Conservation (phyloP, 2,113 vertebrate genomes). For the Coryphaenoides rupestris region DNA sequence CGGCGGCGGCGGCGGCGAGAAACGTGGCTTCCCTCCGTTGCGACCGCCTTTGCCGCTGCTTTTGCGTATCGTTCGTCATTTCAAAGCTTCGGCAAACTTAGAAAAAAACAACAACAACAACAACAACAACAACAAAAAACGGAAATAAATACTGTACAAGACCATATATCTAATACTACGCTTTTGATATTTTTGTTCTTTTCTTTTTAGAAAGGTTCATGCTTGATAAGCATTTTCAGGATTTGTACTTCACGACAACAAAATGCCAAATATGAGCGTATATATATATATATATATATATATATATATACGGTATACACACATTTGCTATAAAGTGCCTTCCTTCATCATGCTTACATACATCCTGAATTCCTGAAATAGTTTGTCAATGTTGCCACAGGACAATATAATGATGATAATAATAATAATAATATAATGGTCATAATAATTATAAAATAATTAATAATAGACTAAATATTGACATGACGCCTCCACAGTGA, state of each 20-base stretch:
- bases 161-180: slow-evolving; percentile 65
- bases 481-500: background rate
- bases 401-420: background rate
- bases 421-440: background rate
- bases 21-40: slow-evolving; percentile 45
- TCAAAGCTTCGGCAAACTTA: slow-evolving; percentile 66
- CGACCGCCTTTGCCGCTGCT: slow-evolving; percentile 64
- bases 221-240: slow-evolving; percentile 30
- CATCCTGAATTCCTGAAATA: slow-evolving; percentile 63
- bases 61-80: slow-evolving; percentile 58
- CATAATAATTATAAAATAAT: no score
- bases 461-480: no score
- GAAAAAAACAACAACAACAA: slow-evolving; percentile 48
- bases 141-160: slow-evolving; percentile 83
- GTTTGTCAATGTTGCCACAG: slow-evolving; percentile 7
- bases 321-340: slow-evolving; percentile 74
- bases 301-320: slow-evolving; percentile 16
- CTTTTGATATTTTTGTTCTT: slow-evolving; percentile 13
- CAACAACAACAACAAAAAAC: slow-evolving; percentile 42
- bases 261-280: no score
- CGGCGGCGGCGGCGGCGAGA: no score
- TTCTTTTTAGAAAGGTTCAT: slow-evolving; percentile 53
- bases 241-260: no score
- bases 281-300: no score
- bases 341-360: slow-evolving; percentile 54